phyloP scores from a whole-genome alignment of 92 coral and sea anemone genomes.

The Micromussa lordhowensis region DNA sequence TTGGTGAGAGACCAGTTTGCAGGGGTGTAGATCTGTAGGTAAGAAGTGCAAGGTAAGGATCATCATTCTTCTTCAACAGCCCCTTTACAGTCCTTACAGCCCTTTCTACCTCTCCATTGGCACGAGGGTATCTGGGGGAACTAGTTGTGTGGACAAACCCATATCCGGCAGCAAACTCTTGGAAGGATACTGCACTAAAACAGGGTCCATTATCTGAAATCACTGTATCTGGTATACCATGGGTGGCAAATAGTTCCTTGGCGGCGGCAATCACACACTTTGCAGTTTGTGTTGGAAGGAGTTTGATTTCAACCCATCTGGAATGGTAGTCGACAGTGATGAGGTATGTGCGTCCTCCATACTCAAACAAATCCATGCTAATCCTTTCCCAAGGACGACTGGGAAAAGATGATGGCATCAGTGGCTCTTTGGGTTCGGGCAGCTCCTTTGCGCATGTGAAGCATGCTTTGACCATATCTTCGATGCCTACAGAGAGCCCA shows the following conservation, averaged over 20 bases:
- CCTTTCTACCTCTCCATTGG: slow-evolving; percentile 67
- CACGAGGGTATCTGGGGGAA: slow-evolving; percentile 58
- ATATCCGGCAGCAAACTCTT: slow-evolving; percentile 55
- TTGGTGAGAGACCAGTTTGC: slow-evolving; percentile 49
- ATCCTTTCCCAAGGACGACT: no score
- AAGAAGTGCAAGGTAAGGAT: slow-evolving; percentile 48
- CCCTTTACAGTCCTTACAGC: slow-evolving; percentile 54
- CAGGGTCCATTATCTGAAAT: slow-evolving; percentile 64
- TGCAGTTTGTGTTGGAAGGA: not conserved
- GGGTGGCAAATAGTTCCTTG: slow-evolving; percentile 62
- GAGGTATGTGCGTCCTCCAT: no score
- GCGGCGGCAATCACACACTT: slow-evolving; percentile 15
- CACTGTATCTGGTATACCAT: slow-evolving; percentile 59
- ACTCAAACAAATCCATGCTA: no score
- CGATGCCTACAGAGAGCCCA: no score
- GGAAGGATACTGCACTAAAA: slow-evolving; percentile 39
- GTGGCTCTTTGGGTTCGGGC: slow-evolving; percentile 67
- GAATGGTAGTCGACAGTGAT: no score
- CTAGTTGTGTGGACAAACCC: slow-evolving; percentile 65
- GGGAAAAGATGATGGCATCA: slow-evolving; percentile 52
- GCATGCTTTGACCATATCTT: no score
- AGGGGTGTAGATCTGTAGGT: slow-evolving; percentile 48
- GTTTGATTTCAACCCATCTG: no score
- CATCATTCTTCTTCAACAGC: slow-evolving; percentile 57
- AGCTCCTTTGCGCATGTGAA: slow-evolving; percentile 62